Base-by-base conservation (phyloP, 53 echinoderm and acorn worm species). In the Actinopyga echinites region DNA sequence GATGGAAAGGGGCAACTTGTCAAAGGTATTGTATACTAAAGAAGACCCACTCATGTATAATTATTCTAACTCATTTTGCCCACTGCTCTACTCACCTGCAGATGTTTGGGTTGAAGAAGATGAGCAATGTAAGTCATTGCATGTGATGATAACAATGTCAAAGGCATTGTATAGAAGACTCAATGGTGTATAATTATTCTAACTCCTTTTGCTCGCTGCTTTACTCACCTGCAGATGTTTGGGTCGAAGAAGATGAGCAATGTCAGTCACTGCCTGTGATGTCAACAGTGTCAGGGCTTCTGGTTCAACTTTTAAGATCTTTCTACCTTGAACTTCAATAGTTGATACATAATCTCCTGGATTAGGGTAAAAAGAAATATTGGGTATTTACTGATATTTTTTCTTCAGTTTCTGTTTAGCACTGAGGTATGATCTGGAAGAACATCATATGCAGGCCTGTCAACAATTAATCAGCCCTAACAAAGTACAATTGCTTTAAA, bases 41-140 rank as follows among this genome's bases (percentile, higher is more conserved):
- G 40, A 0, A 40, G 40, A 40, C 40, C 40, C 40, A 40, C n/a
- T 7, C 6, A 40, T 40, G 40, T 10, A 7, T 40, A 5, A 40
- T 2, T 40, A 40, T 4, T 40, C 10, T 40, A 40, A 7, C 40
- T 10, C 40, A 40, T 4, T 40, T 8, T 0, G 13, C 17, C 17
- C 49, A 49, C 15, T 17, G n/a, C 17, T 20, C 5, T n/a, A 67
- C 71, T 28, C 42, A 96, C 96, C 93, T 92, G 86, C 31, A 96
- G 75, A 79, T 96, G 96, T 57, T 90, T 84, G 21, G 96, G 96
- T 25, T 93, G 87, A 30, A 96, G 93, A 38, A 96, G 44, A 56
- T 95, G 93, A 30, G 93, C 93, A 26, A 93, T 93, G 71, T 96
- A 93, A 38, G 90, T 82, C 96, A 96, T 96, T 11, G 96, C 96